Conservation (phyloP, 2,113 vertebrate species). For the Enhydra lutris region DNA sequence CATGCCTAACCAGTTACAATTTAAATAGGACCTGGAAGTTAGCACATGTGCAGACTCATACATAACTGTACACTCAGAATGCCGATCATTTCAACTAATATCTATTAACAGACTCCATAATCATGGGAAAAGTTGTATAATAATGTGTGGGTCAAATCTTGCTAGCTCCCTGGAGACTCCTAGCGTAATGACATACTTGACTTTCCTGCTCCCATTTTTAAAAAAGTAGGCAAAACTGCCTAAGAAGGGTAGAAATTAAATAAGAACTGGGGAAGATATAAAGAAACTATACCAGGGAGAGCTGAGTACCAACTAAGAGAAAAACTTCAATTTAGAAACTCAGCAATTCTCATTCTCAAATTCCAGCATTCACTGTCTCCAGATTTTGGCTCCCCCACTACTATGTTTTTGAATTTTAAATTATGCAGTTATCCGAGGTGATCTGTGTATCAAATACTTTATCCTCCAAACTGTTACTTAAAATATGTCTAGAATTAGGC, state of each 20-base stretch:
- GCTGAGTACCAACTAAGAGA: not conserved
- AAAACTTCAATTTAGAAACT: not conserved
- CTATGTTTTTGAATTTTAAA: not conserved
- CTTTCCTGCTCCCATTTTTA: not conserved
- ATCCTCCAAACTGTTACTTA: not conserved
- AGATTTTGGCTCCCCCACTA: not conserved
- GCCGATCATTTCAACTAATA: not conserved
- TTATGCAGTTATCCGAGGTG: not conserved
- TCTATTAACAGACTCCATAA: not conserved
- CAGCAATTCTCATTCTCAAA: not conserved
- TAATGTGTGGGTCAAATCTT: not conserved
- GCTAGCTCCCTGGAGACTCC: not conserved
- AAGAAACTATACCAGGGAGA: not conserved
- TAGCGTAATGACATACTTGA: not conserved
- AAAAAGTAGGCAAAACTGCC: not conserved
- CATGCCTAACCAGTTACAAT: not conserved
- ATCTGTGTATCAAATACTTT: not conserved
- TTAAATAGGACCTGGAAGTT: constrained; percentile 21
- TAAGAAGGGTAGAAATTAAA: not conserved
- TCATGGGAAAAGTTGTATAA: not conserved
- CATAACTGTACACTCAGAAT: not conserved
- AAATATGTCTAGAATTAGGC: not conserved
- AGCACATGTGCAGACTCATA: not conserved
- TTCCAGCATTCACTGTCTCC: not conserved
- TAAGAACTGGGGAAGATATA: not conserved